A percentile compares a stretch with the other conserved stretches of the same genome.
Conservation (phyloP, 2,888 invertebrate species). For the Amphipoea lucens region DNA sequence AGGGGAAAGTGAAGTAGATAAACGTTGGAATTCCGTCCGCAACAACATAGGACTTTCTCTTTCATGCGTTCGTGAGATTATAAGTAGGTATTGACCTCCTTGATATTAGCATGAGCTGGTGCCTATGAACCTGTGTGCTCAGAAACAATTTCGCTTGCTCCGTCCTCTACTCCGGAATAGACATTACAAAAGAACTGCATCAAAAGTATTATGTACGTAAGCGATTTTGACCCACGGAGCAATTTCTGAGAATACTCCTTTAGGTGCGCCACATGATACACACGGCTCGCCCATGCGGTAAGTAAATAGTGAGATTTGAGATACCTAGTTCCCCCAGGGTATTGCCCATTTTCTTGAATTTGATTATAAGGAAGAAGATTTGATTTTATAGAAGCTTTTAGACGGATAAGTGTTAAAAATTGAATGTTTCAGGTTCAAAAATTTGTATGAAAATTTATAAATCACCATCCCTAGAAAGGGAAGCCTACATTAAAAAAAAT, state of each 20-base stretch:
- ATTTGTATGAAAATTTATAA: background rate
- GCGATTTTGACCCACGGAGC: conserved; percentile 7
- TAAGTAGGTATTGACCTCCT: conserved; percentile 66
- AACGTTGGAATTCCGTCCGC: conserved; percentile 73
- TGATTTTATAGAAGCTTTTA: background rate
- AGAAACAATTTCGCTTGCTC: background rate
- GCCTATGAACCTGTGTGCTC: background rate
- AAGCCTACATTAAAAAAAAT: background rate
- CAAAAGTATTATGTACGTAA: conserved; percentile 6
- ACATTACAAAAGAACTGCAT: background rate
- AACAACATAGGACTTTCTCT: conserved; percentile 74
- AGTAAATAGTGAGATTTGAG: background rate
- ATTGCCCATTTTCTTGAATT: background rate
- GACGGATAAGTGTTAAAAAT: background rate
- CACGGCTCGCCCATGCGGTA: background rate
- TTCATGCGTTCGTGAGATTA: conserved; percentile 70
- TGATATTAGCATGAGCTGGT: conserved; percentile 41
- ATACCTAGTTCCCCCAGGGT: background rate
- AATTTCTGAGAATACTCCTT: conserved; percentile 10
- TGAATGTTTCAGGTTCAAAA: background rate
- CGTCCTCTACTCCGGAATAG: background rate
- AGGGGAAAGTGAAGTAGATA: conserved; percentile 76
- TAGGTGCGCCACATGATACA: conserved; percentile 1
- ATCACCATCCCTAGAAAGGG: background rate
- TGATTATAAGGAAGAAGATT: background rate